A percentile compares a stretch with the other conserved stretches of the same genome.
phyloP scores from a whole-genome alignment of 2,888 invertebrate species.

The Hirudinaria manillensis region DNA sequence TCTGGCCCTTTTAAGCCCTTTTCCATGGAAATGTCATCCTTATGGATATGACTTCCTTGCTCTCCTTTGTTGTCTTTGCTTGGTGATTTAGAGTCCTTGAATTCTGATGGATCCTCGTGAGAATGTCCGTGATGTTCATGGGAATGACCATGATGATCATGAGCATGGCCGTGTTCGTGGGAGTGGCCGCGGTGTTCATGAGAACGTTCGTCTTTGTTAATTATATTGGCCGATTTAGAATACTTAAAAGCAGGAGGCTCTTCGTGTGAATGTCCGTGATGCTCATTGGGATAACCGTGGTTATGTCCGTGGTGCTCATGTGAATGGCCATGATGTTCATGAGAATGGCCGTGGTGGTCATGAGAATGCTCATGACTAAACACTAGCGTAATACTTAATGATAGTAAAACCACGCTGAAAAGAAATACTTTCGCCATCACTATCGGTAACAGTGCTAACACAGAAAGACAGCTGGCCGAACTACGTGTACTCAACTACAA shows the following conservation, averaged over 20 bases:
- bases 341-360: constrained; percentile 36
- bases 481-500: neutral
- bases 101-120: constrained; percentile 64
- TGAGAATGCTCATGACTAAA: constrained; percentile 40
- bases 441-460: neutral
- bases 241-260: constrained; percentile 31
- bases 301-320: constrained; percentile 38
- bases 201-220: constrained; percentile 39
- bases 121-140: constrained; percentile 35
- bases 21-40: constrained; percentile 48
- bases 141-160: constrained; percentile 34
- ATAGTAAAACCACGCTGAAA: constrained; percentile 7
- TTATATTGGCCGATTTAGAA: constrained; percentile 46
- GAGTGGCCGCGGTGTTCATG: constrained; percentile 37
- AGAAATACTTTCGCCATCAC: neutral
- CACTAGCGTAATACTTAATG: constrained; percentile 33
- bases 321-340: constrained; percentile 56
- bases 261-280: constrained; percentile 37
- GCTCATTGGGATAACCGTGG: constrained; percentile 38
- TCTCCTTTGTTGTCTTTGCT: constrained; percentile 52
- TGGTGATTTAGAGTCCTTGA: constrained; percentile 75
- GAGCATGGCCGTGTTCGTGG: constrained; percentile 54
- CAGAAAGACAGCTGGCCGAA: neutral
- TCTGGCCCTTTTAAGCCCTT: constrained; percentile 44
- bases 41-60: neutral